Base-by-base conservation (phyloP, 2,888 invertebrate species). In the Salticus scenicus region DNA sequence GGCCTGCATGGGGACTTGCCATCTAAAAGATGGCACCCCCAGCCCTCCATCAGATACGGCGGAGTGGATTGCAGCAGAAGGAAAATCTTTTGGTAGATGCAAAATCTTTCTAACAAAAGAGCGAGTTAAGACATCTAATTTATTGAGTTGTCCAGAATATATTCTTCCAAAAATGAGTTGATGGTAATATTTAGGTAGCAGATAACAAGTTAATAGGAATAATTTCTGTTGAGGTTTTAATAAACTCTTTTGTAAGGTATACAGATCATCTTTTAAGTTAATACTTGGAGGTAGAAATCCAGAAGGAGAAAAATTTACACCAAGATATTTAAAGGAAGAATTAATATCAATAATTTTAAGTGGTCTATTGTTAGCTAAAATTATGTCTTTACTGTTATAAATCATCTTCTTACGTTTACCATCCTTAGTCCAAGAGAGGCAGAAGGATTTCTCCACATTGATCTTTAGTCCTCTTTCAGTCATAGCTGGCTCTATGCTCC, bases 161-260 rank as follows among this genome's bases (percentile, higher is more conserved):
- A 51, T 0, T 47, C 27, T 42, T 0, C 14, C 31, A 8, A 77
- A 69, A 10, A 42, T 4, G 0, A 77, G 24, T 0, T 31, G 24
- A 8, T 77, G 69, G 1, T 7, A 8, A 12, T 24, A 31, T 0
- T 28, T 2, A 1, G 64, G 74, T 8, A 74, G 0, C 0, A 63
- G 8, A 24, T 37, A 14, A 10, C 4, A 4, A 10, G n/a, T 20
- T n/a, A 64, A 14, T 1, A 74, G 1, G 33, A 64, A 74, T 1
- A 33, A 1, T 20, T 64, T 74, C 17, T 74, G 74, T 14, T 74
- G 74, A 1, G 74, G 74, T 27, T 33, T 63, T 1, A 63, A 41
- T 0, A 8, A 31, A 1, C 51, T 4, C 20, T 47, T 51, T 8
- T 8, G 10, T 2, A 63, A n/a, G 2, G 4, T 28, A 4, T 63